Evolutionary conservation across 2,113 vertebrate species (phyloP).

Genomic region (Brevimyrus niger): DNA sequence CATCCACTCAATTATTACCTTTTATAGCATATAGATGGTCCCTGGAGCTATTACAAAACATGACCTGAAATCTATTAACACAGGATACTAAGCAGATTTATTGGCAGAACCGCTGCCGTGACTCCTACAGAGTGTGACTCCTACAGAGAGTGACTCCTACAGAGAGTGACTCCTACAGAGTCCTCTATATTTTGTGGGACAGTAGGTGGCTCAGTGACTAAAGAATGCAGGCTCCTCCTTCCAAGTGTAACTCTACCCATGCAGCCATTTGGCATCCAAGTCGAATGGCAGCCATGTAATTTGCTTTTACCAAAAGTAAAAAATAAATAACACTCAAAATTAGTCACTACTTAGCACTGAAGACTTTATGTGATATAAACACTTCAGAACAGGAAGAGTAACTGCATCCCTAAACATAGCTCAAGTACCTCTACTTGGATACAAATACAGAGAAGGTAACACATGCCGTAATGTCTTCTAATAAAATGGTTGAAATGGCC

Average conservation of each 20-base stretch:
- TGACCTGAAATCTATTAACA: background rate
- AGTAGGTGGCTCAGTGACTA: background rate
- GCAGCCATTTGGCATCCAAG: background rate
- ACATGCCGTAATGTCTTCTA: background rate
- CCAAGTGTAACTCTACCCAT: background rate
- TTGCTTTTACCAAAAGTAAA: background rate
- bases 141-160: background rate
- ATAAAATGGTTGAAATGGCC: background rate
- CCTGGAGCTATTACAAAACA: background rate
- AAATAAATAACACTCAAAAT: background rate
- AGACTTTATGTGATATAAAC: background rate
- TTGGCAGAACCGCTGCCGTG: background rate
- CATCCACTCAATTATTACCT: background rate
- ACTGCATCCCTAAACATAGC: background rate
- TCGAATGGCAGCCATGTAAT: background rate
- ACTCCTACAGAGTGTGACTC: background rate
- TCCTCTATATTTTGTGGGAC: background rate
- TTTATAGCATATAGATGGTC: background rate
- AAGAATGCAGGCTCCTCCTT: background rate
- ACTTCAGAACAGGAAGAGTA: background rate
- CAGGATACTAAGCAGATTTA: background rate
- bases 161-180: background rate
- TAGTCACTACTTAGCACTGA: background rate
- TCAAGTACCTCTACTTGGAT: background rate
- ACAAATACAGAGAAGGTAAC: background rate